phyloP scores from a whole-genome alignment of 2,888 invertebrate genomes.

The Frankliniella intonsa region DNA sequence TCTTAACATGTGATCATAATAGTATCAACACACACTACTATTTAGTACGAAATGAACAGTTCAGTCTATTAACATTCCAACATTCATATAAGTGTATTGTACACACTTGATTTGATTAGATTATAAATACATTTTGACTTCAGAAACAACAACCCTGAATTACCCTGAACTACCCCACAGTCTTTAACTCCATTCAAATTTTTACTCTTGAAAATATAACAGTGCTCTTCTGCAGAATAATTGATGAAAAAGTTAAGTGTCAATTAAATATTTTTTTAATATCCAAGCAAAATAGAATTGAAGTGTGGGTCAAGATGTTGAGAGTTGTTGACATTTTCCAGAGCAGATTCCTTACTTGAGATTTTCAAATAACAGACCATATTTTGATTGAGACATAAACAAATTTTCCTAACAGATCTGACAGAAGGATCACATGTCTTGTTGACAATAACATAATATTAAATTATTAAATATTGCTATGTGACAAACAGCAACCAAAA shows the following conservation, averaged over 20 bases:
- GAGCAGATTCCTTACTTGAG: too few species aligned
- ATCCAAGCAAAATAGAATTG: too few species aligned
- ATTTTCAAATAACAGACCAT: too few species aligned
- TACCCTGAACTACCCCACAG: conserved; percentile 4
- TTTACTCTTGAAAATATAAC: background rate
- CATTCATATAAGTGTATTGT: background rate
- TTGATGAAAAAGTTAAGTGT: too few species aligned
- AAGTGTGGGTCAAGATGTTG: too few species aligned
- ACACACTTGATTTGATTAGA: background rate
- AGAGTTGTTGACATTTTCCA: too few species aligned
- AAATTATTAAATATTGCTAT: too few species aligned
- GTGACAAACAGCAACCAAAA: background rate
- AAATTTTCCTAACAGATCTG: too few species aligned
- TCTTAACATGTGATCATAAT: background rate
- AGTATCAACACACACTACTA: background rate
- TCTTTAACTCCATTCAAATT: background rate
- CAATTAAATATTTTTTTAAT: too few species aligned
- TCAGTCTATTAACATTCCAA: conserved; percentile 1
- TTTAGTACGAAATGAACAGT: background rate
- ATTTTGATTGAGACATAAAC: too few species aligned
- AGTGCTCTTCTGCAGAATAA: background rate
- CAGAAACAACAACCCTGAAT: background rate
- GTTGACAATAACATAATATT: too few species aligned
- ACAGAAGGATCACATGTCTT: too few species aligned
- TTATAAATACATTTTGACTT: background rate